Percentiles rank a stretch among this genome's conserved stretches.
Conservation (phyloP, 2,113 vertebrate species). For the Xiphias gladius region DNA sequence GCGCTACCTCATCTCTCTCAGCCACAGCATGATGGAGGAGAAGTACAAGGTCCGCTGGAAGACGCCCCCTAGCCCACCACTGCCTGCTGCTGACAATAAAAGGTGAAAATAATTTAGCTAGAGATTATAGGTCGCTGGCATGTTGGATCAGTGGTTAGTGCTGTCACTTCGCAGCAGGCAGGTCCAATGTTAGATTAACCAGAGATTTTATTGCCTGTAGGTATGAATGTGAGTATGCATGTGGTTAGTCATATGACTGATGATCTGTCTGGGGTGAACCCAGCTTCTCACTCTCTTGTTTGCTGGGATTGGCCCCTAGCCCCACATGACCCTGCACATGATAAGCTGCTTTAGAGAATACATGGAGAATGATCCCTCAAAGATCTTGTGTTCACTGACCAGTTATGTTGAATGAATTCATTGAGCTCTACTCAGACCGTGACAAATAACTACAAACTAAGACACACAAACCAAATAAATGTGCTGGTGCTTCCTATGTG, state of each 20-base stretch:
- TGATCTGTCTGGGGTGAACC: background rate
- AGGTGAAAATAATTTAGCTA: conserved; percentile 81
- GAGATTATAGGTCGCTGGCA: background rate
- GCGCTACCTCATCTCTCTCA: conserved; percentile 96
- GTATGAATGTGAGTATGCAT: background rate
- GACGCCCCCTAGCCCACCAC: conserved; percentile 85
- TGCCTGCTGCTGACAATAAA: conserved; percentile 92
- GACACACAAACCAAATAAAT: too few relatives aligned
- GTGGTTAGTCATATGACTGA: background rate
- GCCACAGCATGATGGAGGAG: conserved; percentile 94
- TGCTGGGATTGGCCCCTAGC: background rate
- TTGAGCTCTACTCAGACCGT: background rate
- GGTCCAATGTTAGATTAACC: background rate
- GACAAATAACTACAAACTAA: background rate
- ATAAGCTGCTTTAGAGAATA: background rate
- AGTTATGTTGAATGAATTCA: background rate
- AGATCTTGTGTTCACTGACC: background rate
- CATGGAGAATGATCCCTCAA: background rate
- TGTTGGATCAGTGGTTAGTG: background rate
- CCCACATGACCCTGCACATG: background rate
- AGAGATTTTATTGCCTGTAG: background rate
- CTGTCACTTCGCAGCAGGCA: background rate
- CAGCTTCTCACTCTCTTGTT: background rate
- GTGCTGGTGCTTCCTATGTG: too few relatives aligned
- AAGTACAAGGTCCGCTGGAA: conserved; percentile 94